These are phyloP conservation scores for Molossus alvarezi DNA, from an alignment of 2,797 vertebrate species.

Conservation along the genomic window DNA sequence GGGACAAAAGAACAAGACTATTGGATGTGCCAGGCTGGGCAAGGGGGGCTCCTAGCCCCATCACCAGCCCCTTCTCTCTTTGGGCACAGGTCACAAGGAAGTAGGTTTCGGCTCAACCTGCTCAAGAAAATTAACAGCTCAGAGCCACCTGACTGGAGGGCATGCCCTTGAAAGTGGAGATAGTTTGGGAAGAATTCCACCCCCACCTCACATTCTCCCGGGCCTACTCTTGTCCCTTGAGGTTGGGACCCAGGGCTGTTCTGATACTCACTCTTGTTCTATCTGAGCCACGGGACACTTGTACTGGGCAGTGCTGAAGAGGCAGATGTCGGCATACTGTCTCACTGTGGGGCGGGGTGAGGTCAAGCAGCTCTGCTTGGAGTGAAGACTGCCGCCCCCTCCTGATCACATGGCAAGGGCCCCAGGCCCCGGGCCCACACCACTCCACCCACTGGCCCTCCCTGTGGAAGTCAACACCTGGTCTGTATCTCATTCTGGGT, in stretches of 20 bases:
- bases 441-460: neutral
- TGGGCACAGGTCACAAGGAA: neutral
- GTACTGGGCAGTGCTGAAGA: constrained; percentile 95
- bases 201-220: neutral
- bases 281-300: constrained; percentile 93
- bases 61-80: neutral
- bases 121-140: neutral
- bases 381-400: neutral
- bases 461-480: neutral
- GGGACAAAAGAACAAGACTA: neutral
- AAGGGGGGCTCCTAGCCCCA: neutral
- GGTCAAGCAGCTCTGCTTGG: constrained; percentile 62
- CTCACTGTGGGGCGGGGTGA: constrained; percentile 89
- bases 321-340: constrained; percentile 95
- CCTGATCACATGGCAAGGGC: neutral
- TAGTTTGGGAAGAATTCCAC: neutral
- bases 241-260: constrained; percentile 65
- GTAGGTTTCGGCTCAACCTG: neutral
- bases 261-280: constrained; percentile 93
- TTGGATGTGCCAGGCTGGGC: neutral
- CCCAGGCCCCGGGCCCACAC: neutral
- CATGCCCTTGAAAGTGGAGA: neutral
- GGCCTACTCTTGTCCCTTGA: constrained; percentile 73
- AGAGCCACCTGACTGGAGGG: neutral
- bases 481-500: neutral